Evolutionary conservation across 2,113 vertebrate species (phyloP), one percentile per base, ranked within the genome.

Genomic region (Nicator chloris): DNA sequence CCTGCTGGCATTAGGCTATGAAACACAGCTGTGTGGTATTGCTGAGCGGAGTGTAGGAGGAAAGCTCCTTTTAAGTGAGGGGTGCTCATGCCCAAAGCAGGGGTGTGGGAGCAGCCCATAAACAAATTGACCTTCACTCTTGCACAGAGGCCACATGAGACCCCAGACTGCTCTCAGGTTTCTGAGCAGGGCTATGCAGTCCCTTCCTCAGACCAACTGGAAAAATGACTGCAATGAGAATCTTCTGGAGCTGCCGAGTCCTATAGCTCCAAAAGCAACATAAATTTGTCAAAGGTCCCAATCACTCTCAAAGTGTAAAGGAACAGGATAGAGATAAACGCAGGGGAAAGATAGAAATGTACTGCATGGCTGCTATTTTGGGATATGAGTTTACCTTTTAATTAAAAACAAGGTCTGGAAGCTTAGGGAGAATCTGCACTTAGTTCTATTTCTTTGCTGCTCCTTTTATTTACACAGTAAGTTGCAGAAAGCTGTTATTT

Each of bases 391-490:
- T 81, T 51, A 88, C 44, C 44, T 86, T 75, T 78, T 21, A 37
- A 47, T 60, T 59, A 81, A 86, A 81, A 78, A 28, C 16, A 47
- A 90, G 31, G 18, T 86, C 40, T 61, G 79, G 66, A 51, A 75
- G 49, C 76, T 54, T 61, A 66, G 51, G 57, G 37, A 93, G 26
- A 75, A 44, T 44, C 49, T 76, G 65, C 45, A 27, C 50, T 69
- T 64, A 78, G 17, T 42, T 88, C 45, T 61, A 28, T 53, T 28
- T 56, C 49, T 94, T 65, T 95, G 19, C 57, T 49, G 37, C 31
- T 57, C 15, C 68, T 88, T 88, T 88, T 81, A 86, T 93, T 93
- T 84, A 87, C 44, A 72, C 61, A 95, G 40, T n/a, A 84, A 88
- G 18, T 35, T 90, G 59, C 59, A 93, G 56, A 88, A 86, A 78